A percentile compares a stretch with the other conserved stretches of the same genome.
phyloP scores from a whole-genome alignment of 2,113 vertebrate species.

The Oryzias javanicus region DNA sequence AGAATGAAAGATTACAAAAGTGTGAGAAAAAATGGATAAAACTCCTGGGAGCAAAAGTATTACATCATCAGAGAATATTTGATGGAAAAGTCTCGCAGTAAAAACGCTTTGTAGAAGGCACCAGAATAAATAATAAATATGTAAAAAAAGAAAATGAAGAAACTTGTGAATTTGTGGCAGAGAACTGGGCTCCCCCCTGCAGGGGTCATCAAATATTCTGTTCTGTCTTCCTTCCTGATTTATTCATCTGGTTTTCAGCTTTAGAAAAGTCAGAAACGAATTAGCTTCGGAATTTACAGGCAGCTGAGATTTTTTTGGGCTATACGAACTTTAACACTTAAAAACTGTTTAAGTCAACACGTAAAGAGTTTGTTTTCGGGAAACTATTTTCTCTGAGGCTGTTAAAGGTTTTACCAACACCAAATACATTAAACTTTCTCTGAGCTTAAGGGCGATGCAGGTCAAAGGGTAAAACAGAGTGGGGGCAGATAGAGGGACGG shows the following conservation, averaged over 20 bases:
- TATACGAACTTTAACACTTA: neutral
- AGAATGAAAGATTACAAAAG: too few species aligned
- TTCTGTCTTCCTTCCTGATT: constrained; percentile 31
- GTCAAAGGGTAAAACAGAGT: constrained; percentile 1
- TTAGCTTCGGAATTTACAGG: neutral
- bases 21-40: too few species aligned
- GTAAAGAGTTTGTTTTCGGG: too few species aligned
- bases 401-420: too few species aligned
- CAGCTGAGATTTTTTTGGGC: neutral
- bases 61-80: too few species aligned
- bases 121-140: neutral
- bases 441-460: too few species aligned
- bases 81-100: neutral
- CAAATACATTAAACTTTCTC: too few species aligned
- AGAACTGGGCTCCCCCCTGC: constrained; percentile 12
- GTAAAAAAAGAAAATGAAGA: constrained; percentile 16
- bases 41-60: too few species aligned
- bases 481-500: constrained; percentile 43
- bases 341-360: too few species aligned
- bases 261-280: neutral
- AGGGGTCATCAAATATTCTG: constrained; percentile 30
- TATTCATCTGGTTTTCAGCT: constrained; percentile 23
- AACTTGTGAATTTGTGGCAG: constrained; percentile 13
- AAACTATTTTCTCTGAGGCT: too few species aligned
- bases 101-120: neutral